Evolutionary conservation across 2,888 invertebrate species (phyloP).

Genomic region (Tillus elongatus): DNA sequence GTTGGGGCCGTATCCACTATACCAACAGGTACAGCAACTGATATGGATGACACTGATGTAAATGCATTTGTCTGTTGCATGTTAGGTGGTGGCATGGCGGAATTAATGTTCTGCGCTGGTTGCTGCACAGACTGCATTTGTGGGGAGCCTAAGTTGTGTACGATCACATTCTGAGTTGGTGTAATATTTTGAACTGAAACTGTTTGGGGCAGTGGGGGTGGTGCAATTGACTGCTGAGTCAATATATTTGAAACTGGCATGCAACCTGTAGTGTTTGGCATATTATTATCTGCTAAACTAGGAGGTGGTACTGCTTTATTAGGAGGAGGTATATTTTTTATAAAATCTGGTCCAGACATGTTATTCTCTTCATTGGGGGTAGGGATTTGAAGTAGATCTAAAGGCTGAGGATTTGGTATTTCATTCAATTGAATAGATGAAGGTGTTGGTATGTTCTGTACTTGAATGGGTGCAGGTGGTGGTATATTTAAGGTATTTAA

Average conservation of each 20-base stretch:
- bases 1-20: slow-evolving; percentile 24
- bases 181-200: slow-evolving; percentile 22
- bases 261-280: slow-evolving; percentile 29
- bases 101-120: slow-evolving; percentile 12
- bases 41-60: slow-evolving; percentile 22
- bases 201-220: slow-evolving; percentile 15
- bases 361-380: slow-evolving; percentile 37
- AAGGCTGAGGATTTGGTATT: slow-evolving; percentile 53
- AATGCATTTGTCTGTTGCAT: slow-evolving; percentile 18
- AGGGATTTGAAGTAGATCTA: slow-evolving; percentile 51
- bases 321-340: slow-evolving; percentile 41
- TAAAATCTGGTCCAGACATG: slow-evolving; percentile 36
- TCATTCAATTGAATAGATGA: slow-evolving; percentile 51
- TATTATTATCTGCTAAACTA: slow-evolving; percentile 28
- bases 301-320: slow-evolving; percentile 42
- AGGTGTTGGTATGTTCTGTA: slow-evolving; percentile 54
- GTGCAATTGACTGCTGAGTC: slow-evolving; percentile 12
- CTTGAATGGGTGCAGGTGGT: slow-evolving; percentile 42
- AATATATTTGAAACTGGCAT: slow-evolving; percentile 24
- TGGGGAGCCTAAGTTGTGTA: slow-evolving; percentile 20
- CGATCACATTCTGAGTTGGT: slow-evolving; percentile 28
- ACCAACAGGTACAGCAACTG: slow-evolving; percentile 27
- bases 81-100: slow-evolving; percentile 12
- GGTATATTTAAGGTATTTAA: slow-evolving; percentile 46
- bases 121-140: slow-evolving; percentile 18